Percentiles rank a stretch among this genome's conserved stretches.
phyloP scores from a whole-genome alignment of 2,888 invertebrate species.

The Idaea straminata region DNA sequence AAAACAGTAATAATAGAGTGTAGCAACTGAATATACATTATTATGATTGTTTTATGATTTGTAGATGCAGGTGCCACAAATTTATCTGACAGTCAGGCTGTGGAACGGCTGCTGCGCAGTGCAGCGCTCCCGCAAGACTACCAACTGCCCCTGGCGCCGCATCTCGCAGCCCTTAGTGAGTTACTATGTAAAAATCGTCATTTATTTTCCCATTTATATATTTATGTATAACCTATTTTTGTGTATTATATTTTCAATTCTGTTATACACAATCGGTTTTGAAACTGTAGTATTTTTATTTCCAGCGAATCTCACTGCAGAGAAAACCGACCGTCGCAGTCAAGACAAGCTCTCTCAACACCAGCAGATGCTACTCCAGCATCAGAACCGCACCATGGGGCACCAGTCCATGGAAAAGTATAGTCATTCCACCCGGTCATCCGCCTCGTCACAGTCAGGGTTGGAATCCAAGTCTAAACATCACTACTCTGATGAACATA shows the following conservation, averaged over 20 bases:
- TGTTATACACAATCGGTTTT: too few species aligned
- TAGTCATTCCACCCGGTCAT: slow-evolving; percentile 69
- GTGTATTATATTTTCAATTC: neutral
- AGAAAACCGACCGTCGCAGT: slow-evolving; percentile 66
- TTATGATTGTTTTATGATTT: slow-evolving; percentile 16
- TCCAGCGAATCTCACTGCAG: slow-evolving; percentile 63
- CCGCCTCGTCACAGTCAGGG: slow-evolving; percentile 56
- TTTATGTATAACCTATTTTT: neutral
- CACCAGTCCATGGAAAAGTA: slow-evolving; percentile 84
- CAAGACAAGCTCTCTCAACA: slow-evolving; percentile 80
- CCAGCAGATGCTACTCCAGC: slow-evolving; percentile 84
- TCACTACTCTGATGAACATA: slow-evolving; percentile 81
- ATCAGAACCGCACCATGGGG: slow-evolving; percentile 81
- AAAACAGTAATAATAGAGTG: too few species aligned
- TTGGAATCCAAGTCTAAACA: slow-evolving; percentile 67
- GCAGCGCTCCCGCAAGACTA: slow-evolving; percentile 72
- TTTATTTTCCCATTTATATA: slow-evolving; percentile 3
- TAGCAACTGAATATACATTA: too few species aligned
- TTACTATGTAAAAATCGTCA: slow-evolving; percentile 59
- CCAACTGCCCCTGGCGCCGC: slow-evolving; percentile 72
- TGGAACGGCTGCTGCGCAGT: slow-evolving; percentile 71
- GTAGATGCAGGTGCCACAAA: slow-evolving; percentile 63
- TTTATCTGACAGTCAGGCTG: slow-evolving; percentile 72
- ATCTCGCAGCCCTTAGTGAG: slow-evolving; percentile 77
- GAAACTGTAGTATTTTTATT: slow-evolving; percentile 11